Percentiles rank a stretch among this genome's conserved stretches.
Conservation (phyloP, 2,888 invertebrate species). For the Abrostola triplasia region DNA sequence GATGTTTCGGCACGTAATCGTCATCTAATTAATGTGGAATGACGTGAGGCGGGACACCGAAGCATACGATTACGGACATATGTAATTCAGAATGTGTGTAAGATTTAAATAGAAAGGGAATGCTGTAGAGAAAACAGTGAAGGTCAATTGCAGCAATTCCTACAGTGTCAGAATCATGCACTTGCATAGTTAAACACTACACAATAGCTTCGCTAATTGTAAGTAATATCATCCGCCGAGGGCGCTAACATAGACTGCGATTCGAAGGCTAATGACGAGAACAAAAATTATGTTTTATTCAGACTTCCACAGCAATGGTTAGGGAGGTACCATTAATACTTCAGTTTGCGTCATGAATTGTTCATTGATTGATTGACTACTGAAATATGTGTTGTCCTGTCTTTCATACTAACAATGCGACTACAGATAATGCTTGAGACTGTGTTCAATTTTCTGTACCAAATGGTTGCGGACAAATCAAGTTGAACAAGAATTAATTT, state of each 20-base stretch:
- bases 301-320: no score
- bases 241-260: constrained; percentile 4
- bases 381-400: no score
- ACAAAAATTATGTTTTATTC: no score
- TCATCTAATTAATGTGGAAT: constrained; percentile 35
- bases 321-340: no score
- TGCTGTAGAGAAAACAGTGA: constrained; percentile 17
- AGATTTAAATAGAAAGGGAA: constrained; percentile 15
- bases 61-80: neutral
- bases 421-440: no score
- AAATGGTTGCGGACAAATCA: no score
- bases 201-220: constrained; percentile 26
- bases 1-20: constrained; percentile 38
- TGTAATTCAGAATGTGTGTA: constrained; percentile 17
- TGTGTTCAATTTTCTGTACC: no score
- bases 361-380: no score
- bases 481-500: no score
- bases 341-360: no score
- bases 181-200: constrained; percentile 11
- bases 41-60: constrained; percentile 3
- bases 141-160: constrained; percentile 22
- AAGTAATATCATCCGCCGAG: constrained; percentile 32
- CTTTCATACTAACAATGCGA: no score
- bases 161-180: constrained; percentile 10
- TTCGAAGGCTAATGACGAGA: neutral